Evolutionary conservation across 2,888 invertebrate species (phyloP), one percentile per base, ranked within the genome.

Genomic region (Keiferia lycopersicella): DNA sequence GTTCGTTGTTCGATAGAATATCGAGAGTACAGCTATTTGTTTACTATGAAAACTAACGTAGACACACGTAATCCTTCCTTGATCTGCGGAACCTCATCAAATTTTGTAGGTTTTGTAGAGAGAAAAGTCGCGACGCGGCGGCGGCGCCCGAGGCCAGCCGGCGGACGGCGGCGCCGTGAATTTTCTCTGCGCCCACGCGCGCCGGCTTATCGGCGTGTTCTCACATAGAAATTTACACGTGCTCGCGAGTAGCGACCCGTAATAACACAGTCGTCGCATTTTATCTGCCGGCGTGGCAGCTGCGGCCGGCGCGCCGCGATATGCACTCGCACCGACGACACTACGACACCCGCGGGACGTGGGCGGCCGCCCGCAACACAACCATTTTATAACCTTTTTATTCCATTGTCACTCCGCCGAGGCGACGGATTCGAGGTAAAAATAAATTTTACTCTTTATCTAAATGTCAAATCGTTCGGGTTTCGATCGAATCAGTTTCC

Each of bases 381-480:
- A 82, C 84, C 89, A 80, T 90, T 91, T 91, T 91, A 91, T 85
- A 89, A 91, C 90, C 88, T 88, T 90, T 91, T 90, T 90, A 91
- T 89, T 88, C 90, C 87, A 91, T 91, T 91, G 91, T 91, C 91
- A 91, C 90, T 84, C 82, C 75, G 75, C 75, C 82, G 80, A 76
- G 79, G 81, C 86, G 78, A 81, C 82, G 83, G 79, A 78, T 83
- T 77, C 84, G 82, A 85, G 85, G 84, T 83, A 85, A 89, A 88
- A 88, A 91, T 91, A 91, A 91, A 91, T 91, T 90, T 89, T 81
- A 88, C 81, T 86, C 84, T 90, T 91, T 91, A 91, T 91, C 91
- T 91, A 88, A 91, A 91, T 89, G 91, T 91, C 91, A 91, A 91
- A 91, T 91, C 91, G 89, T 89, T 86, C 88, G 84, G 83, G 83